A percentile compares a stretch with the other conserved stretches of the same genome.
Evolutionary conservation across 2,797 vertebrate species (phyloP).

Genomic region (Aratinga solstitialis): DNA sequence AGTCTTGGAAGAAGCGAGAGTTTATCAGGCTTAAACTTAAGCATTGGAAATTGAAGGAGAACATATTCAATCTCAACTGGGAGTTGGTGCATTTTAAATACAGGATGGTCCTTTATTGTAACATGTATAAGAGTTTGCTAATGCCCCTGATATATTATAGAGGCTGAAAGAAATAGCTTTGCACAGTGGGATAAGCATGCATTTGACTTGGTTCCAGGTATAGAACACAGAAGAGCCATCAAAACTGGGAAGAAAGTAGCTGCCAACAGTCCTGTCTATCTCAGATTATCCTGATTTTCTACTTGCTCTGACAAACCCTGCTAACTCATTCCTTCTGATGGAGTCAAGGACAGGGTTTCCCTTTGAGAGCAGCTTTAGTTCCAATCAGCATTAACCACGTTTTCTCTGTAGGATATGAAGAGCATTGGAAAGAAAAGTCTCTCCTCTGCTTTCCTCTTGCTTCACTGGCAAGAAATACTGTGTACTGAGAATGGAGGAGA

Average conservation of each 20-base stretch:
- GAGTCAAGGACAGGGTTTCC: not conserved
- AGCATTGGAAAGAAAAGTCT: not conserved
- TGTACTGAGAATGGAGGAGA: fast-evolving
- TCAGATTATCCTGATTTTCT: not conserved
- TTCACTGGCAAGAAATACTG: not conserved
- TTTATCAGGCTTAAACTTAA: not conserved
- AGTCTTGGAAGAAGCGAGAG: not conserved
- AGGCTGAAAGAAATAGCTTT: slow-evolving; percentile 1
- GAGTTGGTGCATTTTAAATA: not conserved
- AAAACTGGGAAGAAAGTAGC: not conserved
- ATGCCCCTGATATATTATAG: not conserved
- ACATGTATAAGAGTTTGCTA: not conserved
- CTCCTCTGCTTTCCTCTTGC: not conserved
- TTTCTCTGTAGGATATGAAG: not conserved
- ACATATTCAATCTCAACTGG: fast-evolving
- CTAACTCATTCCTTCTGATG: not conserved
- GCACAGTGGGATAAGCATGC: not conserved
- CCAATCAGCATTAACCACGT: not conserved
- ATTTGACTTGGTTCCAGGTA: slow-evolving; percentile 42
- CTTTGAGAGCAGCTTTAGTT: not conserved
- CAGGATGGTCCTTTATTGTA: not conserved
- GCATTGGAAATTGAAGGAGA: not conserved
- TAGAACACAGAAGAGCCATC: not conserved
- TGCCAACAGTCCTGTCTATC: not conserved
- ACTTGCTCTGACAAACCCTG: not conserved